Base-by-base conservation (phyloP, 2,888 invertebrate species). In the Helobdella robusta region DNA sequence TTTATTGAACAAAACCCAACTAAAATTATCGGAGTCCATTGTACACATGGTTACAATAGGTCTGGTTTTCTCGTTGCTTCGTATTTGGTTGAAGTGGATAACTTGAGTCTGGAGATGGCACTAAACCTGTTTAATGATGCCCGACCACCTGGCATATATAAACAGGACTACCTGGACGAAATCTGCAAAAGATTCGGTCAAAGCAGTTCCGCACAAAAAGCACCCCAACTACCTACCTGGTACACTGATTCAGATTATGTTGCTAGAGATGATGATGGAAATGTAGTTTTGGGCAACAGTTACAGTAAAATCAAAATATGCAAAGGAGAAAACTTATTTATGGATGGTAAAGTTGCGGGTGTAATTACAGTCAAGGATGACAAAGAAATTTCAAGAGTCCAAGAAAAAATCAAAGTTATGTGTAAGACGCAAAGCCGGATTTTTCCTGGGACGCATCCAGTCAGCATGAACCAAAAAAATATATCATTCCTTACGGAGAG, bases 21-120 rank as follows among this genome's bases (percentile, higher is more conserved):
- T 5, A n/a, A 30, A 8, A 25, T 56, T n/a, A 18, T 56, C 56
- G 20, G 84, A 35, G 87, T 95, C 6, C 94, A 94, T 78, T 95
- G 94, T 76, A 95, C 98, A 0, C 98, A 99, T 80, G 98, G 98
- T 0, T 98, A 97, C 79, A 99, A 99, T 79, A 84, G 98, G 72
- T 95, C 95, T 8, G 98, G 98, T 0, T 99, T 97, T 77, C 83
- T 98, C 6, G 88, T 99, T 61, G 86, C 87, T 30, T 87, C 92
- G 0, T 99, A 89, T 79, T 84, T 98, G 79, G 89, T n/a, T n/a
- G n/a, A 25, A 6, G 89, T 94, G 3, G 88, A 90, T 75, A 85
- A 85, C 68, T 82, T 87, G 74, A 89, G 89, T 72, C 84, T 94
- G 0, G 91, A 89, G 70, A 87, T 88, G 1, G 93, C 77, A 4